These are phyloP conservation scores for Herpetotheres cachinnans DNA, from an alignment of 2,113 vertebrate genomes.

Conservation along the genomic window DNA sequence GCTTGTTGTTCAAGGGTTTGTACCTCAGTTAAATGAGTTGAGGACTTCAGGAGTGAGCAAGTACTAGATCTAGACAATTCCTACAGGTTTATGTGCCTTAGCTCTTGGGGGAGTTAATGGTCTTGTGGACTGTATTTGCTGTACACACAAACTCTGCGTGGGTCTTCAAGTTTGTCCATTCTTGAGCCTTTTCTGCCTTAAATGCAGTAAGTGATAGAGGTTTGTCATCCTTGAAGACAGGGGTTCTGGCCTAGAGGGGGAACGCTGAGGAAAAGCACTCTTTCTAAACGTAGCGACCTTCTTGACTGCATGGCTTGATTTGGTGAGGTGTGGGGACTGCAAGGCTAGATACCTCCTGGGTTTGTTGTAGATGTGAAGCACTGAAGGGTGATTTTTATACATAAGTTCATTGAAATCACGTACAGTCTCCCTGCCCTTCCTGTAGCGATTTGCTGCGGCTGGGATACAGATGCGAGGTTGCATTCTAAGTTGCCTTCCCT, in stretches of 20 bases:
- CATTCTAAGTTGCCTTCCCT: not conserved
- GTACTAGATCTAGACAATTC: not conserved
- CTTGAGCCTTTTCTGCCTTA: not conserved
- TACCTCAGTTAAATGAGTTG: not conserved
- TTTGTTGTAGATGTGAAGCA: not conserved
- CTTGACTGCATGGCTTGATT: not conserved
- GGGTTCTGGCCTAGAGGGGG: not conserved
- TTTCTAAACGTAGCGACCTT: not conserved
- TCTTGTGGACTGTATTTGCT: not conserved
- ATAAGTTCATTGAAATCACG: not conserved
- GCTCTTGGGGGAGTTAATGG: not conserved
- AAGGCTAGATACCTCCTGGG: rapidly evolving
- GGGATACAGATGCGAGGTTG: not conserved
- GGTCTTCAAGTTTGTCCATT: not conserved
- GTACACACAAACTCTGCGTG: rapidly evolving
- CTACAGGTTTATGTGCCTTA: not conserved
- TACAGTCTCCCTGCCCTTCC: not conserved
- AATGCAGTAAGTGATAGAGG: not conserved
- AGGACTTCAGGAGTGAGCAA: not conserved
- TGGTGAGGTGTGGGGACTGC: not conserved
- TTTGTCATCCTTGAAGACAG: not conserved
- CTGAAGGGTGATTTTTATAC: not conserved
- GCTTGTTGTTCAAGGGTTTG: not conserved
- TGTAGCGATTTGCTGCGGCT: not conserved
- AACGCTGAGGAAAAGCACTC: not conserved